Percentiles rank a stretch among this genome's conserved stretches.
Evolutionary conservation across 2,888 invertebrate species (phyloP).

Genomic region (Mesoligia furuncula): DNA sequence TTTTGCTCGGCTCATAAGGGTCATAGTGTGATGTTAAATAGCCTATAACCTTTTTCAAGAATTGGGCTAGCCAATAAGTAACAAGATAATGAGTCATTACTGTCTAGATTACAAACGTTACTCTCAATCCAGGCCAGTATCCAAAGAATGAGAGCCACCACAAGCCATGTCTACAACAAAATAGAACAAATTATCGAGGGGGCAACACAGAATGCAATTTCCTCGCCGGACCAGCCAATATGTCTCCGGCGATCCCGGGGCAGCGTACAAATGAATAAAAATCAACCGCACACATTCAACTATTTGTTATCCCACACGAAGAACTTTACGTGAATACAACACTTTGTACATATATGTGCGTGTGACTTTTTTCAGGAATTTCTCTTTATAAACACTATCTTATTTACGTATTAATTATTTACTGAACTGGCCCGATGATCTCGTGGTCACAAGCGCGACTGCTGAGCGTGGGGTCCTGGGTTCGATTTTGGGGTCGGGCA

Average conservation of each 20-base stretch:
- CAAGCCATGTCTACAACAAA: conserved; percentile 29
- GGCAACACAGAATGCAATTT: conserved; percentile 76
- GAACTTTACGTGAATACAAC: background rate
- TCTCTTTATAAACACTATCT: background rate
- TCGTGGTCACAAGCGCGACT: too few species aligned
- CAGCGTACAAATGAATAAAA: conserved; percentile 76
- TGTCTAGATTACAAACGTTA: conserved; percentile 1
- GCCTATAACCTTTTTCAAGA: too few species aligned
- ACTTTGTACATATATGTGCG: conserved; percentile 14
- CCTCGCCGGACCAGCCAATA: conserved; percentile 74
- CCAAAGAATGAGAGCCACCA: conserved; percentile 35
- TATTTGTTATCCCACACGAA: conserved; percentile 62
- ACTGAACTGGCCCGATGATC: too few species aligned
- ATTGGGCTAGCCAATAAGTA: background rate
- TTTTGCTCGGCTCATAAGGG: too few species aligned
- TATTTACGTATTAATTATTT: too few species aligned
- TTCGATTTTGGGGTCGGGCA: too few species aligned
- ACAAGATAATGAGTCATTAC: background rate
- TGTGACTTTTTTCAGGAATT: conserved; percentile 7
- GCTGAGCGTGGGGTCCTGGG: too few species aligned
- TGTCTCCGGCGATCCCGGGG: conserved; percentile 70
- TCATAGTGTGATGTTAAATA: too few species aligned
- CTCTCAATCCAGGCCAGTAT: conserved; percentile 6
- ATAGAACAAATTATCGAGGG: conserved; percentile 70
- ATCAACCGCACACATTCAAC: conserved; percentile 71